A percentile compares a stretch with the other conserved stretches of the same genome.
Evolutionary conservation across 2,797 vertebrate species (phyloP).

Genomic region (Enteromius argenteus): DNA sequence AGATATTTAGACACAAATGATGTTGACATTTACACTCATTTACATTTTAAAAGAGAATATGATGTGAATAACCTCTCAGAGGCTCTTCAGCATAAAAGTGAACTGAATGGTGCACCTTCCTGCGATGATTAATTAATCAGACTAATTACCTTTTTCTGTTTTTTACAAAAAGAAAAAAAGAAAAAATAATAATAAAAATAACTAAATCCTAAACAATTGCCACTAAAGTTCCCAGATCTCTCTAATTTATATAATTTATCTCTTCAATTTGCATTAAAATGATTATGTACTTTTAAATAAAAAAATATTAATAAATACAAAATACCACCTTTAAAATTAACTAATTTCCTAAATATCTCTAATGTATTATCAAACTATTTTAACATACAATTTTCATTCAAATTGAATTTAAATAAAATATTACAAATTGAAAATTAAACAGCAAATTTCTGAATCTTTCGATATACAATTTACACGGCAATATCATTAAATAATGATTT

Average conservation of each 20-base stretch:
- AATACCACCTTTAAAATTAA: background rate
- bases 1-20: background rate
- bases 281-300: background rate
- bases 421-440: too few species aligned
- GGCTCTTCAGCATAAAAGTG: background rate
- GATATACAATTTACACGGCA: background rate
- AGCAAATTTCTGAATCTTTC: too few species aligned
- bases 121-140: background rate
- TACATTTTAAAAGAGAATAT: background rate
- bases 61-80: background rate
- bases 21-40: background rate
- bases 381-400: background rate
- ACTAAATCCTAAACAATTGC: background rate
- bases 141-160: background rate
- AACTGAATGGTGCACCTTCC: background rate
- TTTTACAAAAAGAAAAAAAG: background rate
- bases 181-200: background rate
- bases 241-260: background rate
- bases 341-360: background rate
- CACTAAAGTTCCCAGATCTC: background rate
- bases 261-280: background rate
- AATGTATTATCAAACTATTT: background rate
- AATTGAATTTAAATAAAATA: too few species aligned
- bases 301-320: background rate
- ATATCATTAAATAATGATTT: background rate